These are phyloP conservation scores for Tubulanus polymorphus DNA, from an alignment of 2,888 invertebrate genomes.

Conservation along the genomic window DNA sequence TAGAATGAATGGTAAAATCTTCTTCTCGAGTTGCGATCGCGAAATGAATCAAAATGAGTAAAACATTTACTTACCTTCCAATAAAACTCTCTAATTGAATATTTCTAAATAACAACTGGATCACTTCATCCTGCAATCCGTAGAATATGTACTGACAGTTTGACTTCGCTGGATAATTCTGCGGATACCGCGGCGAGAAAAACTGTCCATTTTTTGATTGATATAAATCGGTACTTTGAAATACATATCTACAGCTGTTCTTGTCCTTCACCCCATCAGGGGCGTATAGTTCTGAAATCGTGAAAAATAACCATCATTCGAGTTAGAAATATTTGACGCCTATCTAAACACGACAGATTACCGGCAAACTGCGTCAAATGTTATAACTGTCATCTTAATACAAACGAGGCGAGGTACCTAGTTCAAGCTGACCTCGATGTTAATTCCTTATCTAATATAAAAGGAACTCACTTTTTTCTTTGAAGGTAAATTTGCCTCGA, in stretches of 20 bases:
- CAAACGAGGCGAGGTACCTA: too few relatives aligned
- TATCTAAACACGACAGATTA: too few relatives aligned
- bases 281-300: constrained; percentile 35
- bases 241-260: constrained; percentile 41
- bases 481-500: constrained; percentile 42
- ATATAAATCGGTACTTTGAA: constrained; percentile 34
- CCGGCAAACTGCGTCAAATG: too few relatives aligned
- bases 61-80: constrained; percentile 19
- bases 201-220: constrained; percentile 36
- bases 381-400: too few relatives aligned
- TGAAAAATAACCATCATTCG: background rate
- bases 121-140: constrained; percentile 44
- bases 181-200: constrained; percentile 49
- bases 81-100: constrained; percentile 38
- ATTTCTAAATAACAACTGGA: constrained; percentile 43
- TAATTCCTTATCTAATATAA: too few relatives aligned
- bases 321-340: background rate
- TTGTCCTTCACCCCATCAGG: constrained; percentile 32
- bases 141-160: constrained; percentile 53
- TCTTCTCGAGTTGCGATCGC: too few relatives aligned
- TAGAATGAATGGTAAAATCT: too few relatives aligned
- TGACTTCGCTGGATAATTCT: constrained; percentile 49
- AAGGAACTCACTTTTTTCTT: constrained; percentile 44
- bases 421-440: too few relatives aligned
- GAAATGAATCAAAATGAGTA: too few relatives aligned